phyloP scores from a whole-genome alignment of 1,140 invertebrate genomes.

The Laupala kohalensis region DNA sequence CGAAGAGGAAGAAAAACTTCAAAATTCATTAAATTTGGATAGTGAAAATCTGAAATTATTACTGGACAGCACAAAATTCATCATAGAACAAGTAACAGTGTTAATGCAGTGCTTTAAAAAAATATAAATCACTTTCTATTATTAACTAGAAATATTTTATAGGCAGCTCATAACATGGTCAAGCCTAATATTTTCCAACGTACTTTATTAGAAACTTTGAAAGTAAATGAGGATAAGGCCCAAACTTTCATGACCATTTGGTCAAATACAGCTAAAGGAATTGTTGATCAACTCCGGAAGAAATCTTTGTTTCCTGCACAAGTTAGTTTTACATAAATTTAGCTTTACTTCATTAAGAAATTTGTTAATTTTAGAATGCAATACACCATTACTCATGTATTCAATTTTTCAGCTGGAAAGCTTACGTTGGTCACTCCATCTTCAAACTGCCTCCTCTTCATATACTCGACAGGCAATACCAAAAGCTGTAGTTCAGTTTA shows the following conservation, averaged over 20 bases:
- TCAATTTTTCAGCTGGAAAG: slow-evolving; percentile 13
- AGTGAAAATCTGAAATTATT: slow-evolving; percentile 23
- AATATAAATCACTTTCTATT: neutral
- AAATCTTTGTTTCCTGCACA: slow-evolving; percentile 14
- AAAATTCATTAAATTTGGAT: slow-evolving; percentile 24
- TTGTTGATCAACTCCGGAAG: slow-evolving; percentile 13
- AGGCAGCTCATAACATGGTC: slow-evolving; percentile 16
- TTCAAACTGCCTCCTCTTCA: slow-evolving; percentile 5
- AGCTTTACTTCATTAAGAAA: too few relatives aligned
- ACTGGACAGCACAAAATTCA: slow-evolving; percentile 22
- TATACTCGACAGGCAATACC: slow-evolving; percentile 1
- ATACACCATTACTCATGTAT: neutral
- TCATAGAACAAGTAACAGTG: slow-evolving; percentile 13
- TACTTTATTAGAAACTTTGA: slow-evolving; percentile 12
- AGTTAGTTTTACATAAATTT: slow-evolving; percentile 8
- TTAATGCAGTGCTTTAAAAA: neutral
- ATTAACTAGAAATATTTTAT: neutral
- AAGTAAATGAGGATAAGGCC: slow-evolving; percentile 14
- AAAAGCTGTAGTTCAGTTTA: slow-evolving; percentile 7
- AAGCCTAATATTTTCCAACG: slow-evolving; percentile 14
- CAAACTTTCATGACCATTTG: slow-evolving; percentile 15
- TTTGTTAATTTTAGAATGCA: neutral
- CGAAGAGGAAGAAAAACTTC: slow-evolving; percentile 28
- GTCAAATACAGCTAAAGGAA: slow-evolving; percentile 16
- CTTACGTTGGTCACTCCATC: slow-evolving; percentile 15